phyloP scores from a whole-genome alignment of 1,140 invertebrate species.

The Musca domestica region DNA sequence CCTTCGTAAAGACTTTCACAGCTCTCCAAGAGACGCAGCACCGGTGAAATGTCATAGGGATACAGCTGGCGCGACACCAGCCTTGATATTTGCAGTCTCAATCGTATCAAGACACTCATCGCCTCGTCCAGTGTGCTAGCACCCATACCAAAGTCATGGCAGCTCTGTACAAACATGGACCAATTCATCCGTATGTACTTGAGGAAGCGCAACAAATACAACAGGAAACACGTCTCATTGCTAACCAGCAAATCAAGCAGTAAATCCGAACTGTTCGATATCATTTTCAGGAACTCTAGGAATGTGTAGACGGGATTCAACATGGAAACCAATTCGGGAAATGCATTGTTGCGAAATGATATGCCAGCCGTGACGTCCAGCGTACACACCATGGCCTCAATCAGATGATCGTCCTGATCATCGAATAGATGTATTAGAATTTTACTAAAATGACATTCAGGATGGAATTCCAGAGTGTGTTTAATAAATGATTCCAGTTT shows the following conservation, averaged over 20 bases:
- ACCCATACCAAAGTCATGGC: conserved; percentile 61
- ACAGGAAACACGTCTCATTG: conserved; percentile 86
- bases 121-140: conserved; percentile 72
- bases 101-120: conserved; percentile 77
- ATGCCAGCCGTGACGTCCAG: conserved; percentile 82
- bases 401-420: conserved; percentile 86
- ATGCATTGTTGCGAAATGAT: conserved; percentile 74
- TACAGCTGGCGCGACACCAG: conserved; percentile 79
- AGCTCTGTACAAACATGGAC: conserved; percentile 75
- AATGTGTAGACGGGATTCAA: conserved; percentile 81
- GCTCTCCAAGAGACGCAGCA: conserved; percentile 77
- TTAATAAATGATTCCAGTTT: conserved; percentile 82
- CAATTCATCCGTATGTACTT: conserved; percentile 83
- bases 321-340: conserved; percentile 73
- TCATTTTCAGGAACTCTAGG: conserved; percentile 77
- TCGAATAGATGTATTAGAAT: conserved; percentile 85
- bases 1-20: conserved; percentile 85
- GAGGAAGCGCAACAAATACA: conserved; percentile 81
- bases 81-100: conserved; percentile 77
- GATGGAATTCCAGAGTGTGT: conserved; percentile 77
- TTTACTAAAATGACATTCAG: conserved; percentile 80
- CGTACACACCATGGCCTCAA: conserved; percentile 90
- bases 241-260: conserved; percentile 84
- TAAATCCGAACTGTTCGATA: conserved; percentile 79
- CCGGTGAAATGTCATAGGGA: conserved; percentile 86